Percentiles rank a stretch among this genome's conserved stretches.
Evolutionary conservation across 2,797 vertebrate genomes (phyloP).

Genomic region (Gobio occitaniae): DNA sequence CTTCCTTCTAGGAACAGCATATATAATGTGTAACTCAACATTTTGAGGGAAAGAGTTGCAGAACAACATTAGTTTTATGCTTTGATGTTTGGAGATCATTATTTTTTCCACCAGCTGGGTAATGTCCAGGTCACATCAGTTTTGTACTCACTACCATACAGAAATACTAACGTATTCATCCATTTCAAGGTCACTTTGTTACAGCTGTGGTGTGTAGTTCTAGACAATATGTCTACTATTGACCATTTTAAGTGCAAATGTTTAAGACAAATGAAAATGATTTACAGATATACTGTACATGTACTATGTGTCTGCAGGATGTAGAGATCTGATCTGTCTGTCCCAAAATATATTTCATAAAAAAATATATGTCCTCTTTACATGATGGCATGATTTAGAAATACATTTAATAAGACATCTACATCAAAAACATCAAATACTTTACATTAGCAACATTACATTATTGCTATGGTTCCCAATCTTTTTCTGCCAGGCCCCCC

Average conservation of each 20-base stretch:
- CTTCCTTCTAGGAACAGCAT: neutral
- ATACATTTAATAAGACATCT: neutral
- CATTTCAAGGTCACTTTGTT: slow-evolving; percentile 8
- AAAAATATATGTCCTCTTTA: neutral
- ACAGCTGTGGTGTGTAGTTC: neutral
- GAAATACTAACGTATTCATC: slow-evolving; percentile 40
- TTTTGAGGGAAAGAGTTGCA: slow-evolving; percentile 5
- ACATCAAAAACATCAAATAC: neutral
- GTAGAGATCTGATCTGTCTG: neutral
- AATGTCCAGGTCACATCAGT: slow-evolving; percentile 31
- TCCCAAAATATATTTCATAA: neutral
- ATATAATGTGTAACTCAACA: neutral
- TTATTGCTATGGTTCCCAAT: too few relatives aligned
- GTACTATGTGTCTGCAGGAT: neutral
- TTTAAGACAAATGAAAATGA: neutral
- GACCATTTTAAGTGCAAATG: neutral
- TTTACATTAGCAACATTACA: neutral
- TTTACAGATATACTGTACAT: neutral
- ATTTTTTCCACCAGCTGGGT: slow-evolving; percentile 64
- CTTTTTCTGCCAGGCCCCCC: too few relatives aligned
- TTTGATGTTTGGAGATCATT: slow-evolving; percentile 56
- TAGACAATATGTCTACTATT: neutral
- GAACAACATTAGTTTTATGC: slow-evolving; percentile 23
- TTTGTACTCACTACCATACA: slow-evolving; percentile 44
- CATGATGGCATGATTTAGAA: neutral